Conservation (phyloP, 2,113 vertebrate genomes). For the Vidua chalybeata region DNA sequence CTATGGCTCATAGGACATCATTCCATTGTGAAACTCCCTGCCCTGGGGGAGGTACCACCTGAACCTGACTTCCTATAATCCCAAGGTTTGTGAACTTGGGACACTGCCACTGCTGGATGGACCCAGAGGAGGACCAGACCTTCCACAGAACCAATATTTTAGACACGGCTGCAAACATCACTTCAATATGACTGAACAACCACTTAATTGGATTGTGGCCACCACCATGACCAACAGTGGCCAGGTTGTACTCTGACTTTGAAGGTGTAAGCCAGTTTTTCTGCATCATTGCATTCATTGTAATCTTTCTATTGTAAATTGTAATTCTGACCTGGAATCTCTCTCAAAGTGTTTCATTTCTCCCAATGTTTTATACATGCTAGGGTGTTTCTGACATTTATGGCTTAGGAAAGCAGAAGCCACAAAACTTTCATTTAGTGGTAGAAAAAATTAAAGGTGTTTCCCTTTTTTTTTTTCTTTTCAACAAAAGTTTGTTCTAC, state of each 20-base stretch:
- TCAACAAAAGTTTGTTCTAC: not conserved
- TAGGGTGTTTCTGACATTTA: not conserved
- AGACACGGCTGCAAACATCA: not conserved
- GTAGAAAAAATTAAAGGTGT: not conserved
- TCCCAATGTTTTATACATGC: not conserved
- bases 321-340: not conserved
- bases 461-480: not conserved
- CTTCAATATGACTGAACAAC: not conserved
- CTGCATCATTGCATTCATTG: not conserved
- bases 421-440: not conserved
- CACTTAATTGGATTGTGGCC: not conserved
- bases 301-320: not conserved
- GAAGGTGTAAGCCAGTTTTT: not conserved
- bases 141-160: not conserved
- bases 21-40: not conserved
- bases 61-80: not conserved
- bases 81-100: not conserved
- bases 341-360: not conserved
- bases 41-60: too few species aligned
- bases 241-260: not conserved
- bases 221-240: rapidly evolving
- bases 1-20: not conserved
- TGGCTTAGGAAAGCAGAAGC: not conserved
- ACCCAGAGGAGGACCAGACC: not conserved
- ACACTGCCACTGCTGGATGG: rapidly evolving